Evolutionary conservation across 1,140 invertebrate species (phyloP).

Genomic region (Melipona quadrifasciata): DNA sequence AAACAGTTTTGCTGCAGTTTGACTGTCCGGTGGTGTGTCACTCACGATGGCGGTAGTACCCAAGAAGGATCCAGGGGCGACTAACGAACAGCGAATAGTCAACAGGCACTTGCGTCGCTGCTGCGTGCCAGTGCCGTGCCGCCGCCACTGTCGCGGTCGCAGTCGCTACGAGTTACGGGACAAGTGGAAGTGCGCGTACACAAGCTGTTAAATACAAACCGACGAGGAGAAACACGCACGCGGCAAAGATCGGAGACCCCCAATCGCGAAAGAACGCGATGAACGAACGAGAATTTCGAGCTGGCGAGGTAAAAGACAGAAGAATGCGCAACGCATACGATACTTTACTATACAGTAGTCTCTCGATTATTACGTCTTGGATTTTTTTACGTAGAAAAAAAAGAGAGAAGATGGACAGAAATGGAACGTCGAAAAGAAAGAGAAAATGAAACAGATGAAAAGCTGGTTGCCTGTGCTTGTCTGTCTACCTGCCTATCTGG

Average conservation of each 20-base stretch:
- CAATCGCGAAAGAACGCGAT: constrained; percentile 21
- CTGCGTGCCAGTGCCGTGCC: no score
- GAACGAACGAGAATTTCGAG: constrained; percentile 32
- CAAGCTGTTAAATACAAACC: background rate
- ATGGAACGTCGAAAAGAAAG: background rate
- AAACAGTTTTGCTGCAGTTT: constrained; percentile 24
- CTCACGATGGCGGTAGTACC: constrained; percentile 1
- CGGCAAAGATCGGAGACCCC: background rate
- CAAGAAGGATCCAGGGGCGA: constrained; percentile 35
- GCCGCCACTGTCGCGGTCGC: no score
- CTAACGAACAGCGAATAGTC: constrained; percentile 40
- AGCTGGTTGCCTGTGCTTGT: background rate
- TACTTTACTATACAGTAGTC: background rate
- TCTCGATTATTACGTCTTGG: constrained; percentile 15
- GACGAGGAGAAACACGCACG: background rate
- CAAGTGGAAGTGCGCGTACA: constrained; percentile 3
- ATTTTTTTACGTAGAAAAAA: constrained; percentile 6
- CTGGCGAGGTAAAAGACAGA: constrained; percentile 33
- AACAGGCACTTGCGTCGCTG: constrained; percentile 26
- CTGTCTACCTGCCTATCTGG: background rate
- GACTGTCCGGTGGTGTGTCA: background rate
- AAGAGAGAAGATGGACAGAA: constrained; percentile 1
- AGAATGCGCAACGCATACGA: constrained; percentile 16
- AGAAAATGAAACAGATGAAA: constrained; percentile 6
- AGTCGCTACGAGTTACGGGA: constrained; percentile 21